A percentile compares a stretch with the other conserved stretches of the same genome.
These are phyloP conservation scores for Mya arenaria DNA, from an alignment of 1,140 invertebrate genomes.

Conservation along the genomic window DNA sequence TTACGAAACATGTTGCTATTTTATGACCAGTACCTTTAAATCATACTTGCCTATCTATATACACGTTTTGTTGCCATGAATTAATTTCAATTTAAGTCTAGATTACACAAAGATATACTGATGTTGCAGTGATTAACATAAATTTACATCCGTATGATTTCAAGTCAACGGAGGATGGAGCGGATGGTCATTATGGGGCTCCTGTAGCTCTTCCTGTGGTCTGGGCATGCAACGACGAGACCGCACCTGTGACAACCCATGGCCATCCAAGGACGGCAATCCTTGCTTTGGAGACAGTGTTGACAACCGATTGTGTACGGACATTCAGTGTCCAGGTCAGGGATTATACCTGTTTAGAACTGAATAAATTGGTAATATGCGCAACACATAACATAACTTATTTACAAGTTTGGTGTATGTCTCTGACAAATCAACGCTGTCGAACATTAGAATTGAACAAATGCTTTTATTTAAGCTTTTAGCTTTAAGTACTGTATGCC, in stretches of 20 bases:
- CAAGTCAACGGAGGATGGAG: neutral
- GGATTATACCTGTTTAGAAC: neutral
- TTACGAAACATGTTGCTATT: no score
- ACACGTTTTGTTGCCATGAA: no score
- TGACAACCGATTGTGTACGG: neutral
- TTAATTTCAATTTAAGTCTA: no score
- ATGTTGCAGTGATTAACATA: no score
- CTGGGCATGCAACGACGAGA: neutral
- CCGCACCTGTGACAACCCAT: neutral
- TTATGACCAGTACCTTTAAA: no score
- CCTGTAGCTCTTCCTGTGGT: neutral
- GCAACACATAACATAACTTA: neutral
- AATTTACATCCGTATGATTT: no score
- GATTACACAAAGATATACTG: no score
- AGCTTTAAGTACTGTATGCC: no score
- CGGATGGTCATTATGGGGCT: neutral
- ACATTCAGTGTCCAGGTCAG: neutral
- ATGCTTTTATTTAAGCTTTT: no score
- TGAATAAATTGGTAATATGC: neutral
- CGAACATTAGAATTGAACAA: no score
- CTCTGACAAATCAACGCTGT: no score
- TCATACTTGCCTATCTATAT: no score
- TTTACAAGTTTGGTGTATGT: neutral
- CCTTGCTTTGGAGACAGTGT: neutral
- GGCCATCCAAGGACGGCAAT: neutral